Evolutionary conservation across 2,797 vertebrate species (phyloP), one percentile per base, ranked within the genome.

Genomic region (Chrosomus eos): DNA sequence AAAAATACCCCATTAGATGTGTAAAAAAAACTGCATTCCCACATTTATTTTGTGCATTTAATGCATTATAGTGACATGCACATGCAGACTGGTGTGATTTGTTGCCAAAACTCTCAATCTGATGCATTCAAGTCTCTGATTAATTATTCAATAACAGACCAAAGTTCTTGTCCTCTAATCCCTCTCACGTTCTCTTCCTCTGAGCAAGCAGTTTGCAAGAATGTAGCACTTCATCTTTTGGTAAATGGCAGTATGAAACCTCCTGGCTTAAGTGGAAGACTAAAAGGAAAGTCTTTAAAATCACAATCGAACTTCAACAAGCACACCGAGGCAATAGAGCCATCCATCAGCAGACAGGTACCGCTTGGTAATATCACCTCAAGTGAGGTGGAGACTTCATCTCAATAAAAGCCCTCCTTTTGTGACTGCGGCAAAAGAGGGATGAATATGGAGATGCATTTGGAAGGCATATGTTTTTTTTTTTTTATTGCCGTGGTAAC

Each of bases 321-420:
- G 76, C 66, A 19, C 77, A 66, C 60, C 1, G 60, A 78, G 62
- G 77, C 83, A 89, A 91, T 86, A 90, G 88, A 93, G 87, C 89
- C 76, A 91, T 94, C 88, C 64, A 92, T 93, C 93, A 89, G 88
- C 88, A 83, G 83, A 71, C 45, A 83, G 86, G 88, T 89, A 90
- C 85, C 33, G 80, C 85, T 67, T 67, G 87, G 84, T 90, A 90
- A 92, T 91, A 93, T 94, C 93, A 92, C 92, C 92, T 92, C 90
- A 90, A 80, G 89, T 94, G 92, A 93, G 91, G 86, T 77, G 90
- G 88, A 80, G 88, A 90, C 91, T 94, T 93, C 91, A 94, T 95
- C 93, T 93, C 93, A 94, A 94, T 95, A 93, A 93, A 92, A 92
- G 79, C 90, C 84, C 90, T 88, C 70, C 82, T 88, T 87, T 89